These are phyloP conservation scores for Rhea americana DNA, from an alignment of 2,113 vertebrate genomes.

Conservation along the genomic window DNA sequence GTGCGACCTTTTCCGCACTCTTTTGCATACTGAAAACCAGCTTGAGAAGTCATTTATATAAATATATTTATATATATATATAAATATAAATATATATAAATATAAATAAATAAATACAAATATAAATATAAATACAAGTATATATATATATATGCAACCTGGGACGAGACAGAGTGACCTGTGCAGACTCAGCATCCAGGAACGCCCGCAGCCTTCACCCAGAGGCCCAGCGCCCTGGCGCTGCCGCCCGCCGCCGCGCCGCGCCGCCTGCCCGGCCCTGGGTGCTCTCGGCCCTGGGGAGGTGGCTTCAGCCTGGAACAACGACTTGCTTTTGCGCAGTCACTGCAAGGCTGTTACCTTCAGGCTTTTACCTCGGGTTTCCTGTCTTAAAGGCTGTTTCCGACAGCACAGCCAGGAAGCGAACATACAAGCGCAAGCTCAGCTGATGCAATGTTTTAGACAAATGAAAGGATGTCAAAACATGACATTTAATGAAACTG, in stretches of 20 bases:
- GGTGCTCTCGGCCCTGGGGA: background rate
- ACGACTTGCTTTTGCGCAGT: background rate
- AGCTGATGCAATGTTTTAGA: background rate
- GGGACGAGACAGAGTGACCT: background rate
- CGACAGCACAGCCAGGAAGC: background rate
- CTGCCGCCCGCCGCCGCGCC: fast-evolving
- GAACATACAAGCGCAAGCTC: background rate
- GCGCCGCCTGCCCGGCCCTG: fast-evolving
- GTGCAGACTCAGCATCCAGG: background rate
- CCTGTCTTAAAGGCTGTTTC: constrained; percentile 26
- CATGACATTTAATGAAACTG: background rate
- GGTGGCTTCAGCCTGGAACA: background rate
- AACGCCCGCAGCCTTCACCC: fast-evolving
- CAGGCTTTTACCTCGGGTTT: constrained; percentile 21
- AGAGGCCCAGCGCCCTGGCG: fast-evolving
- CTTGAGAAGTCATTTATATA: background rate
- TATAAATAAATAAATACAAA: no score
- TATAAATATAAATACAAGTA: no score
- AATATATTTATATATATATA: no score
- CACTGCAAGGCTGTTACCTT: background rate
- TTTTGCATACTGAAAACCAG: background rate
- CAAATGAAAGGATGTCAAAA: background rate
- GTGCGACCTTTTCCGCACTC: fast-evolving
- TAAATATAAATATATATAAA: fast-evolving
- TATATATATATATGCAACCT: fast-evolving